Evolutionary conservation across 2,113 vertebrate genomes (phyloP).

Genomic region (Pygoscelis adeliae): DNA sequence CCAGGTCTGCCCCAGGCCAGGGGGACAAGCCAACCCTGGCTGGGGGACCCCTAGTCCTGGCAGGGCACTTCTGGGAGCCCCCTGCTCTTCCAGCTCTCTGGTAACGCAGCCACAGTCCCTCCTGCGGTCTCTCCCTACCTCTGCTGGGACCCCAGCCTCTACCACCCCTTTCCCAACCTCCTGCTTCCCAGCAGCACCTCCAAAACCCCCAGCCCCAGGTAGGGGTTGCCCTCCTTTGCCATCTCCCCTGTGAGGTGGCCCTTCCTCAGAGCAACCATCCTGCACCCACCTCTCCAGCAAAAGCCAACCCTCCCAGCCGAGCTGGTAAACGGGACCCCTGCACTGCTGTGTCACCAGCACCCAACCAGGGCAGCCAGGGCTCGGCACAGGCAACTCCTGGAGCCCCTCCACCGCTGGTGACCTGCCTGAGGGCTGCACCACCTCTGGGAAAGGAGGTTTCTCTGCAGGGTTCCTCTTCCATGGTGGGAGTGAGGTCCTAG

Average conservation of each 20-base stretch:
- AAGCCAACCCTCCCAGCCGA: neutral
- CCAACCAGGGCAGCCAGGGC: neutral
- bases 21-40: neutral
- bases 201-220: neutral
- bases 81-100: neutral
- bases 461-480: neutral
- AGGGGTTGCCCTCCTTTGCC: neutral
- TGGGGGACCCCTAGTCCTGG: neutral
- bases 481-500: neutral
- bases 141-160: neutral
- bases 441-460: neutral
- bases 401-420: neutral
- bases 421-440: neutral
- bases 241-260: neutral
- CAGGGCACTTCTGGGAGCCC: neutral
- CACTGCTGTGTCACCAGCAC: neutral
- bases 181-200: neutral
- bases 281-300: neutral
- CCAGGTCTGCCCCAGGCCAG: neutral
- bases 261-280: neutral
- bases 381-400: neutral
- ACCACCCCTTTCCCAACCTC: neutral
- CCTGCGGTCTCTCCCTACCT: neutral
- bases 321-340: rapidly evolving
- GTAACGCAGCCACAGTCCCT: neutral